Conservation (phyloP, 1,140 invertebrate species). For the Cotesia chilonis region DNA sequence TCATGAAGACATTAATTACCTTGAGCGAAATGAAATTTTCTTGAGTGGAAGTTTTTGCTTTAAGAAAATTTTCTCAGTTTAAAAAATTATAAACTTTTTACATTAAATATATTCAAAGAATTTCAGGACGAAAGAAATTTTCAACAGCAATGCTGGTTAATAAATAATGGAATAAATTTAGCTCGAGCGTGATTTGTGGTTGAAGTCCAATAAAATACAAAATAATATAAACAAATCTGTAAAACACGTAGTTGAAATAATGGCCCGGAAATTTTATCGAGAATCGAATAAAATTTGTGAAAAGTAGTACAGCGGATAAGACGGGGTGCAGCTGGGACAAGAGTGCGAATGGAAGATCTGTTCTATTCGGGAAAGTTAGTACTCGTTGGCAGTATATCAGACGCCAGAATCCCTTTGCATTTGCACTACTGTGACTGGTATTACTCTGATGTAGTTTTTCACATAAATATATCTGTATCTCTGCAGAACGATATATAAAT, state of each 20-base stretch:
- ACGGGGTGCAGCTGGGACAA: constrained; percentile 34
- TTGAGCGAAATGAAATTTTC: too few relatives aligned
- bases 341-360: constrained; percentile 5
- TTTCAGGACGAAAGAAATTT: too few relatives aligned
- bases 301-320: neutral
- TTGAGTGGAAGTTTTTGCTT: too few relatives aligned
- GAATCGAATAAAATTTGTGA: constrained; percentile 35
- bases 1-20: too few relatives aligned
- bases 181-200: too few relatives aligned
- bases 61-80: too few relatives aligned
- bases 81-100: too few relatives aligned
- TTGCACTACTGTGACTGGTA: constrained; percentile 16
- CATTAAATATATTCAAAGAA: too few relatives aligned
- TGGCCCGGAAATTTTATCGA: constrained; percentile 25
- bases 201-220: too few relatives aligned
- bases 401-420: constrained; percentile 22
- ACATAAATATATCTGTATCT: constrained; percentile 5
- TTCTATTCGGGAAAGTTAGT: constrained; percentile 33
- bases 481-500: neutral
- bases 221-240: neutral
- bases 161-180: too few relatives aligned
- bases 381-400: constrained; percentile 43
- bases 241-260: constrained; percentile 22
- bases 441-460: constrained; percentile 31
- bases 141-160: too few relatives aligned